Conservation (phyloP, 2,888 invertebrate genomes). For the Acleris laterana region DNA sequence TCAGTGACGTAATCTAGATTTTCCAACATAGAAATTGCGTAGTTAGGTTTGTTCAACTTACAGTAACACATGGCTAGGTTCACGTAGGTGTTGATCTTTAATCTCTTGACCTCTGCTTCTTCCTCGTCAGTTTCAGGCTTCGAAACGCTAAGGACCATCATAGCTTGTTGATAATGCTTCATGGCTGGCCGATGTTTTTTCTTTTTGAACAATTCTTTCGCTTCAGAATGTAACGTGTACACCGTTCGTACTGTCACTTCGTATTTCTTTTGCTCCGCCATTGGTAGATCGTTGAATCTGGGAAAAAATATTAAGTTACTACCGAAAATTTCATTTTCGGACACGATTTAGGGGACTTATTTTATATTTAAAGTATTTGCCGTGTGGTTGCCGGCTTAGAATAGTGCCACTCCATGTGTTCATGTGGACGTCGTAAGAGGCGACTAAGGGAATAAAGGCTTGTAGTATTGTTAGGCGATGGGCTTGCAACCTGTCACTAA, state of each 20-base stretch:
- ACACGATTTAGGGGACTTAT: too few relatives aligned
- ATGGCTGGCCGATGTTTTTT: conserved; percentile 59
- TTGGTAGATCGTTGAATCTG: conserved; percentile 72
- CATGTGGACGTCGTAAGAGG: too few relatives aligned
- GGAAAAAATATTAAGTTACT: conserved; percentile 11
- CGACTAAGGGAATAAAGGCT: too few relatives aligned
- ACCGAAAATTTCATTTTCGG: too few relatives aligned
- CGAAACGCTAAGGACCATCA: conserved; percentile 59
- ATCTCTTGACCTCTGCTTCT: conserved; percentile 53
- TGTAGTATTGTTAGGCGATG: too few relatives aligned
- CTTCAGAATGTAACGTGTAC: conserved; percentile 58
- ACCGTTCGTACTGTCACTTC: conserved; percentile 63
- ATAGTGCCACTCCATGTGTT: too few relatives aligned
- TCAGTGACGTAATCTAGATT: conserved; percentile 61
- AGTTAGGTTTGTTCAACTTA: conserved; percentile 66
- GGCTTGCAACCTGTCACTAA: too few relatives aligned
- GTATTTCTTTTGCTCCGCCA: conserved; percentile 65
- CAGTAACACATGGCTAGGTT: conserved; percentile 73
- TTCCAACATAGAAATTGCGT: conserved; percentile 67
- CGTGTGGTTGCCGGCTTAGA: too few relatives aligned
- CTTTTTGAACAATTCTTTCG: conserved; percentile 59
- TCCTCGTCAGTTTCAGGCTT: conserved; percentile 54
- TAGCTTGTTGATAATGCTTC: conserved; percentile 65
- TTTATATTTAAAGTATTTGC: too few relatives aligned
- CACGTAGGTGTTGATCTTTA: conserved; percentile 60